Evolutionary conservation across 2,888 invertebrate species (phyloP).

Genomic region (Cephus pygmeus): DNA sequence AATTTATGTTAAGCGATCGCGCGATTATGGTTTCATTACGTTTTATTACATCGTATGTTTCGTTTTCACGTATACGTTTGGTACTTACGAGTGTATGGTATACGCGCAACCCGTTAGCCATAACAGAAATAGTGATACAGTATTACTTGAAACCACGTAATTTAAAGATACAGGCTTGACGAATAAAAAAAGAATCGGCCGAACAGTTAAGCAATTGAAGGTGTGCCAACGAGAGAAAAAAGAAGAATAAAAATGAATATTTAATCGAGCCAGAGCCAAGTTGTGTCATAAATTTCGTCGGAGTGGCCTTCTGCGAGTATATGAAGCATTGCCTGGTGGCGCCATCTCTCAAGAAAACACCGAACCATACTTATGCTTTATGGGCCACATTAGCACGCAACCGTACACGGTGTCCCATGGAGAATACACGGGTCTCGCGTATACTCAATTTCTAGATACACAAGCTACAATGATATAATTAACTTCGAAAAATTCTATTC

Average conservation of each 20-base stretch:
- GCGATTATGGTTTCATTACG: slow-evolving; percentile 55
- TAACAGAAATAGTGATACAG: background rate
- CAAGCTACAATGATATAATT: background rate
- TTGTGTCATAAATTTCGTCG: background rate
- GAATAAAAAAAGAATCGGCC: background rate
- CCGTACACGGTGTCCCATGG: background rate
- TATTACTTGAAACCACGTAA: background rate
- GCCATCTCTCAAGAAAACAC: slow-evolving; percentile 50
- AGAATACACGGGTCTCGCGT: background rate
- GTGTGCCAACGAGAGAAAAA: background rate
- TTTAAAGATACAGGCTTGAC: background rate
- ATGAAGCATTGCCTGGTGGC: slow-evolving; percentile 39
- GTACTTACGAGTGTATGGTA: background rate
- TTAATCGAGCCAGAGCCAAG: background rate
- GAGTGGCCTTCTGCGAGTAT: background rate
- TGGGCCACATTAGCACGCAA: background rate
- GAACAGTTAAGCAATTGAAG: background rate
- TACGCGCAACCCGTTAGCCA: background rate
- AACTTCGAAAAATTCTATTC: background rate
- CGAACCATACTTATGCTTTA: slow-evolving; percentile 23
- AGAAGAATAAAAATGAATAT: background rate
- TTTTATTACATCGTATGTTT: slow-evolving; percentile 12
- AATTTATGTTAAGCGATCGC: slow-evolving; percentile 50
- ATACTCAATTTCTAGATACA: background rate
- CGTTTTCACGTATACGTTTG: slow-evolving; percentile 1